These are phyloP conservation scores for Hippopotamus amphibius DNA, from an alignment of 2,113 vertebrate genomes.

Conservation along the genomic window DNA sequence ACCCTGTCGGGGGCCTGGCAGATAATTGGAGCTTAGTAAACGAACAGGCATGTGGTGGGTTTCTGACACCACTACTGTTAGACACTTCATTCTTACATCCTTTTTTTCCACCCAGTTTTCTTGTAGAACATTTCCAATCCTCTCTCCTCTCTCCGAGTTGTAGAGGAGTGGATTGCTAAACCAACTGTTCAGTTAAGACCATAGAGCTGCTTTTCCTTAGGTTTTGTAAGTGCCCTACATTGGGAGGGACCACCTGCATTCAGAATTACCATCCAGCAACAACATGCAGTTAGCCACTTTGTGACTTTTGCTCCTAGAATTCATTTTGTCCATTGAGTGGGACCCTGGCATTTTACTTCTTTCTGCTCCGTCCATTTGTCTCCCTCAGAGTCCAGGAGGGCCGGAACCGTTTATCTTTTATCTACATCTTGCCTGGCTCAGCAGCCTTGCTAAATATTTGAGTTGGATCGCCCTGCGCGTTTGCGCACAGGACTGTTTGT, in stretches of 20 bases:
- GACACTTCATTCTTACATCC: background rate
- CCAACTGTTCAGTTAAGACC: background rate
- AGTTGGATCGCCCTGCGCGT: background rate
- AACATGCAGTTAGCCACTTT: background rate
- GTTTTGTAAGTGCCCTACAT: background rate
- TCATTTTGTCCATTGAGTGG: background rate
- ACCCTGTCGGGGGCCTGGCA: background rate
- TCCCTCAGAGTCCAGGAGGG: background rate
- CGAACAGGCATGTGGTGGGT: background rate
- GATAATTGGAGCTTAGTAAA: background rate
- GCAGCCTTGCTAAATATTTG: constrained; percentile 68
- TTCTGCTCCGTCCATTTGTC: background rate
- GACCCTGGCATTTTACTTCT: background rate
- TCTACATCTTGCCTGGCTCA: background rate
- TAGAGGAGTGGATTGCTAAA: background rate
- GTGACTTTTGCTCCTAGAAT: background rate
- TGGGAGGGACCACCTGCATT: background rate
- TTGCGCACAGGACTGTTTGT: background rate
- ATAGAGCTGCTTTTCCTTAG: background rate
- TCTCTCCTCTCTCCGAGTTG: background rate
- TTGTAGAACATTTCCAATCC: background rate
- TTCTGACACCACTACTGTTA: background rate
- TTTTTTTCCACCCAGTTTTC: background rate
- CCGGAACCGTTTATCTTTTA: background rate
- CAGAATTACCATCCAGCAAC: background rate